Conservation (phyloP, 2,113 vertebrate genomes). For the Scalopus aquaticus region DNA sequence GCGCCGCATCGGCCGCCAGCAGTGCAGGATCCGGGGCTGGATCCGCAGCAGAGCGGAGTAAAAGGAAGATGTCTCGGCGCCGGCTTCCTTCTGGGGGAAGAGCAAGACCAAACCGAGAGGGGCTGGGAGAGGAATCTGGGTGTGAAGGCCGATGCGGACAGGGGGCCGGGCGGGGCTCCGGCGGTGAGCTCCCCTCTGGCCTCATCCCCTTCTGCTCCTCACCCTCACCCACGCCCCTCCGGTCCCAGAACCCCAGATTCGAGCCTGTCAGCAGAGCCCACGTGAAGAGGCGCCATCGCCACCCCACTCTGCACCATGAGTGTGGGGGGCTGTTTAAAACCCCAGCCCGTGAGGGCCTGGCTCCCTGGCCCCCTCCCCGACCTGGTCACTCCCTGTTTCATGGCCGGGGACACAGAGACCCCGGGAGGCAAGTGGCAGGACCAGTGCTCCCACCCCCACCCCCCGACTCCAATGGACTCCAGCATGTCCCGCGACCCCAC, state of each 20-base stretch:
- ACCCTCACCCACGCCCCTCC: too few relatives aligned
- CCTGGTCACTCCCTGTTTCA: neutral
- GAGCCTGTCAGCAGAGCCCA: too few relatives aligned
- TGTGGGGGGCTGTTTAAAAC: too few relatives aligned
- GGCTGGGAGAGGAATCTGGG: neutral
- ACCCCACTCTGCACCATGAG: neutral
- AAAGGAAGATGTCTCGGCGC: slow-evolving; percentile 64
- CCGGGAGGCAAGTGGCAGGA: accelerated
- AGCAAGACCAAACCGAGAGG: neutral
- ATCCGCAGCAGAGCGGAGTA: slow-evolving; percentile 79
- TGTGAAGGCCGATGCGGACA: neutral
- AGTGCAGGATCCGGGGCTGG: slow-evolving; percentile 77
- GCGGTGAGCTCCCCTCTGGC: too few relatives aligned
- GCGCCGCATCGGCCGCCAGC: slow-evolving; percentile 82
- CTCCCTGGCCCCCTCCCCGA: accelerated
- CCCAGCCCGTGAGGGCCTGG: too few relatives aligned
- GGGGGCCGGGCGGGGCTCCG: neutral
- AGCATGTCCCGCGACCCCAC: neutral
- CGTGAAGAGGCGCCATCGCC: neutral
- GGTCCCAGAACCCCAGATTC: too few relatives aligned
- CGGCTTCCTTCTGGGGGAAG: slow-evolving; percentile 74
- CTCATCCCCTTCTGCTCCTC: too few relatives aligned
- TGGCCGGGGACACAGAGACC: neutral
- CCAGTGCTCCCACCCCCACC: accelerated
- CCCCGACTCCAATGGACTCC: too few relatives aligned